Evolutionary conservation across 2,113 vertebrate genomes (phyloP), one percentile per base, ranked within the genome.

Genomic region (Alexandromys fortis): DNA sequence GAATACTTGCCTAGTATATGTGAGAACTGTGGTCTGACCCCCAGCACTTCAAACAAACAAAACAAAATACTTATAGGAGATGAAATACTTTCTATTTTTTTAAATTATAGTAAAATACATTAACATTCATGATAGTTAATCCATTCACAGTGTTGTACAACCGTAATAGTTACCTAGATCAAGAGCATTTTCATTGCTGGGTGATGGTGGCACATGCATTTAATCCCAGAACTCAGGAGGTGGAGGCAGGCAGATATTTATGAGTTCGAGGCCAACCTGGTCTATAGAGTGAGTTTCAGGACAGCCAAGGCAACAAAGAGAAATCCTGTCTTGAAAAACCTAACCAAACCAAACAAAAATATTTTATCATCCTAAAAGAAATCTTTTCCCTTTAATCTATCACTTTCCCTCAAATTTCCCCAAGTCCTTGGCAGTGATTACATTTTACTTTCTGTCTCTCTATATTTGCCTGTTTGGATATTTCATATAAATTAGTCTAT

Each of bases 301-400:
- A 38, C 70, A 72, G 70, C 2, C 70, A 72, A 9, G 35, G 35
- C 17, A 19, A 21, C 68, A 72, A 17, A 38, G 70, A 72, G 35
- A 72, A 38, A 72, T 19, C 68, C 35, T 72, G 35, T 72, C 70
- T 72, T 72, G 35, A 72, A 72, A 72, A 72, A 72, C 7, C 12
- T 55, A 55, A 17, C 55, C 55, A n/a, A n/a, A 72, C 35, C 7
- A 72, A 72, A 72, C 3, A n/a, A 38, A 72, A 72, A 21, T n/a
- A n/a, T 72, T 72, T 72, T 78, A 91, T 81, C 73, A 76, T 94
- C 76, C 52, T 92, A 77, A 49, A 85, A 82, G 92, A 90, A 90
- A 75, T 47, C 16, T 3, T 82, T 9, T 85, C 26, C 33, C 16
- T 38, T 70, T 67, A 85, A 85, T 77, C 42, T 49, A 10, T 89